Conservation (phyloP, 2,888 invertebrate species). For the Meliscaeva auricollis region DNA sequence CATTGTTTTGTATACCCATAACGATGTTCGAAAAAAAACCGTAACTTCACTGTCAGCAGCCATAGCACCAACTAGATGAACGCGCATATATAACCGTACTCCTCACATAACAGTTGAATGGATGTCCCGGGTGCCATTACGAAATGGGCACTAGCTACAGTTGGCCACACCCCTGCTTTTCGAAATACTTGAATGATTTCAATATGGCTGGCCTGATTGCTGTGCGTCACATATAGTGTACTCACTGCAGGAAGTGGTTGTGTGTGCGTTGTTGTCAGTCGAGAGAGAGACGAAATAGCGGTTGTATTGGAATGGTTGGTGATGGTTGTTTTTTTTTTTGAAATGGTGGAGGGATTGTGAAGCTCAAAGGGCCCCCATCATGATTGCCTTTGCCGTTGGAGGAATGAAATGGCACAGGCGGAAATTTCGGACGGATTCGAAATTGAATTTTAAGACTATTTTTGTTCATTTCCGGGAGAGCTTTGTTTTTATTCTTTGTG, state of each 20-base stretch:
- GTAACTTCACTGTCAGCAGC: conserved; percentile 26
- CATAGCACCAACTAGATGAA: conserved; percentile 70
- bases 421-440: conserved; percentile 65
- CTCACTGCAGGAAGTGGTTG: too few relatives aligned
- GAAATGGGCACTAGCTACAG: conserved; percentile 77
- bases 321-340: conserved; percentile 9
- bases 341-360: conserved; percentile 19
- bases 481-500: conserved; percentile 36
- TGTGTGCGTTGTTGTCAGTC: conserved; percentile 56
- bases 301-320: conserved; percentile 49
- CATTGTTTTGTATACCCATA: too few relatives aligned
- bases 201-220: conserved; percentile 81
- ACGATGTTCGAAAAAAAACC: conserved; percentile 68
- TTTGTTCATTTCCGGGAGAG: conserved; percentile 66
- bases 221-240: conserved; percentile 39
- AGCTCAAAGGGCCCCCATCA: conserved; percentile 31
- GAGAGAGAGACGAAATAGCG: conserved; percentile 12
- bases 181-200: conserved; percentile 84
- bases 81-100: conserved; percentile 76
- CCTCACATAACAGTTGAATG: conserved; percentile 57
- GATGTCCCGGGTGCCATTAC: conserved; percentile 79
- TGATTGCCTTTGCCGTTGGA: conserved; percentile 48
- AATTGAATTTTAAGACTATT: conserved; percentile 64
- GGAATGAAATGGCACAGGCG: conserved; percentile 43
- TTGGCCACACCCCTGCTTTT: conserved; percentile 82